phyloP scores from a whole-genome alignment of 2,113 vertebrate genomes.

The Trinectes maculatus region DNA sequence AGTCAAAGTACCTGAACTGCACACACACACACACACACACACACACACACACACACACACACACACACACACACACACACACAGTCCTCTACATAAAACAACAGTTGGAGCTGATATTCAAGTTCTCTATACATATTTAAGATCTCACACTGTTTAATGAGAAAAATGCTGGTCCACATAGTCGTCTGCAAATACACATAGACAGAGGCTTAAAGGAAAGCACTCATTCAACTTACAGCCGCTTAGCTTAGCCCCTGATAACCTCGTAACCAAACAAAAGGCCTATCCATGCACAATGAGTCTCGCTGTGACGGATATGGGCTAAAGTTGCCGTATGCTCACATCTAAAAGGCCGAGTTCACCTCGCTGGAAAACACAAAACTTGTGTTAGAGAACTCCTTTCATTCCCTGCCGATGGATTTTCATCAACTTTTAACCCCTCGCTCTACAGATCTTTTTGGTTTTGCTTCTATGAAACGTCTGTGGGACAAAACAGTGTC shows the following conservation, averaged over 20 bases:
- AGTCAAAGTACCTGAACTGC: too few species aligned
- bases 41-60: too few species aligned
- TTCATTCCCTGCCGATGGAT: neutral
- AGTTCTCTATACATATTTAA: neutral
- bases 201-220: constrained; percentile 58
- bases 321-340: constrained; percentile 65
- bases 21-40: too few species aligned
- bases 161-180: constrained; percentile 1
- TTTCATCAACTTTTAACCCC: neutral
- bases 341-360: constrained; percentile 43
- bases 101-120: neutral
- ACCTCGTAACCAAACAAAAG: constrained; percentile 75
- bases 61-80: too few species aligned
- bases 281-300: constrained; percentile 62
- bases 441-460: too few species aligned
- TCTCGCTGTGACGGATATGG: constrained; percentile 66
- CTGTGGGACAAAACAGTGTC: constrained; percentile 21
- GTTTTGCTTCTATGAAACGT: constrained; percentile 29
- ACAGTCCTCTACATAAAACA: too few species aligned
- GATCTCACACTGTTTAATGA: neutral
- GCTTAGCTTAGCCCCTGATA: constrained; percentile 64
- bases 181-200: constrained; percentile 29
- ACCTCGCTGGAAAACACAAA: constrained; percentile 7
- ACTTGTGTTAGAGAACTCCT: constrained; percentile 11
- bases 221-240: constrained; percentile 69